These are phyloP conservation scores for Orycteropus afer DNA, from an alignment of 2,113 vertebrate genomes.

Conservation along the genomic window DNA sequence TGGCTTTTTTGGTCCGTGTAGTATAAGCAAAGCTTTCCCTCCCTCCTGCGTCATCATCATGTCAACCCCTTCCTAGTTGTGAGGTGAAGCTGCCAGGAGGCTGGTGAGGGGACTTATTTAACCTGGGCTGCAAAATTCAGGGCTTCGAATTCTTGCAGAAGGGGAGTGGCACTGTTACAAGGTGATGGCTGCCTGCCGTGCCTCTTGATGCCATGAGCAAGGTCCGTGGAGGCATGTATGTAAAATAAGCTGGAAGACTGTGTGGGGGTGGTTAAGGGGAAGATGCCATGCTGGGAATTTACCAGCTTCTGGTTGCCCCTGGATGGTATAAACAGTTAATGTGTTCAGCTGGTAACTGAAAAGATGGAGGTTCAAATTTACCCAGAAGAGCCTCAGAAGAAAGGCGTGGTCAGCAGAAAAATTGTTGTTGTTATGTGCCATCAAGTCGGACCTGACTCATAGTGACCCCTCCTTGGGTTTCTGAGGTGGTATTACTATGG, in stretches of 20 bases:
- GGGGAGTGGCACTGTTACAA: not conserved
- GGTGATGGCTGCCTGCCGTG: constrained; percentile 16
- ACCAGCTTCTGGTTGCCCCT: not conserved
- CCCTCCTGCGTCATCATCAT: not conserved
- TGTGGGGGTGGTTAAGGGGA: not conserved
- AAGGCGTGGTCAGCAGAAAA: not conserved
- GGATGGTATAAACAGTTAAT: not conserved
- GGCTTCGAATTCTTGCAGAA: constrained; percentile 43
- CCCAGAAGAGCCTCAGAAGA: not conserved
- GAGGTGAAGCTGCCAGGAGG: constrained; percentile 59
- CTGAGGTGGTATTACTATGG: no score
- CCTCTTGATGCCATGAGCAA: fast-evolving
- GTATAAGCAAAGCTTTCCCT: not conserved
- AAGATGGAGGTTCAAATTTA: not conserved
- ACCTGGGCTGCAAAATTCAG: constrained; percentile 51
- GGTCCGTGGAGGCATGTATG: not conserved
- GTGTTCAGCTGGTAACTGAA: not conserved
- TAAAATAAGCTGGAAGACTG: not conserved
- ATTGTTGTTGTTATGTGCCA: no score
- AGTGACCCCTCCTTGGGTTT: no score
- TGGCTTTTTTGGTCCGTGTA: no score
- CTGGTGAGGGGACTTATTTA: not conserved
- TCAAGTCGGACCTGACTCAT: no score
- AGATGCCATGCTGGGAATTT: not conserved
- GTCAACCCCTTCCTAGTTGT: constrained; percentile 9